A percentile compares a stretch with the other conserved stretches of the same genome.
phyloP scores from a whole-genome alignment of 1,140 invertebrate genomes.

The Leptinotarsa lineolata region DNA sequence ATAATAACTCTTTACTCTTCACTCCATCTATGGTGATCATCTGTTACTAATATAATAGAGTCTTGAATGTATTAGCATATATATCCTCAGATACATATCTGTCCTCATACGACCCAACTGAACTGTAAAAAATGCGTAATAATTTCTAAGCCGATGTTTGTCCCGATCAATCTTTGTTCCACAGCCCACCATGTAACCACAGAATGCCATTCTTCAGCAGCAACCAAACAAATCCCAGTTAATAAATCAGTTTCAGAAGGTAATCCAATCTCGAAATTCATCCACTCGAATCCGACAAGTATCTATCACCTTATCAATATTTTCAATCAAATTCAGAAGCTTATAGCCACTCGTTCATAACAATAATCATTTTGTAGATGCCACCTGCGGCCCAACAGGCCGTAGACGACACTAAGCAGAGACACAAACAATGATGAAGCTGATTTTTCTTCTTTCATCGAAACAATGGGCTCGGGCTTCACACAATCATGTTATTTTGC shows the following conservation, averaged over 20 bases:
- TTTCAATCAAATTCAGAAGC: constrained; percentile 27
- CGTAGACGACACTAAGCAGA: neutral
- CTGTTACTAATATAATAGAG: too few species aligned
- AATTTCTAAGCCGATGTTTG: neutral
- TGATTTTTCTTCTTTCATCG: constrained; percentile 12
- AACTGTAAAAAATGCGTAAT: neutral
- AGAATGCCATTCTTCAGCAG: neutral
- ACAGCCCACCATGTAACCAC: neutral
- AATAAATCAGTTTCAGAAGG: constrained; percentile 28
- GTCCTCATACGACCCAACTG: too few species aligned
- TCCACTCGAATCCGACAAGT: constrained; percentile 17
- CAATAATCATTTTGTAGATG: constrained; percentile 9
- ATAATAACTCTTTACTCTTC: too few species aligned
- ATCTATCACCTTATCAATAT: constrained; percentile 25
- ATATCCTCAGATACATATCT: too few species aligned
- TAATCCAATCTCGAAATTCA: constrained; percentile 13
- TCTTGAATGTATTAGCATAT: too few species aligned
- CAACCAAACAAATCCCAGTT: neutral
- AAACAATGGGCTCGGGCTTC: neutral
- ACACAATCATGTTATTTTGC: constrained; percentile 6
- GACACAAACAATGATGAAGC: constrained; percentile 20
- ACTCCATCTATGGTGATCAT: too few species aligned
- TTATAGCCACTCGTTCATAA: constrained; percentile 23
- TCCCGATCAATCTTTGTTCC: constrained; percentile 10
- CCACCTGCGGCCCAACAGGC: constrained; percentile 11